A percentile compares a stretch with the other conserved stretches of the same genome.
phyloP scores from a whole-genome alignment of 2,888 invertebrate species.

The Leucoma salicis region DNA sequence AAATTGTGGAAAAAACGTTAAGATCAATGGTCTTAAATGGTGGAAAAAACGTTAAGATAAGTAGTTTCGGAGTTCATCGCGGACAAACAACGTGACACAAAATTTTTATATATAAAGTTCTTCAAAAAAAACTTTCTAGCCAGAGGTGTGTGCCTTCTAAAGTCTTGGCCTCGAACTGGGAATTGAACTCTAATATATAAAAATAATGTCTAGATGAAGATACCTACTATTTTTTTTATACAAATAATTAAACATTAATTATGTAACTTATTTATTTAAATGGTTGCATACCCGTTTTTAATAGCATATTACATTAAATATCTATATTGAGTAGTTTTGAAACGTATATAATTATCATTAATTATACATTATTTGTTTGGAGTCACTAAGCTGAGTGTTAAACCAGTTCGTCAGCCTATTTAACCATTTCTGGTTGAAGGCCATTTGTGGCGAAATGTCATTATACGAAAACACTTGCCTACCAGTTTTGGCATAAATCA shows the following conservation, averaged over 20 bases:
- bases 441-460: conserved; percentile 2
- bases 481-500: conserved; percentile 1
- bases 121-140: too few species aligned
- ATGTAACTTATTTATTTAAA: neutral
- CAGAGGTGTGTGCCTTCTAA: too few species aligned
- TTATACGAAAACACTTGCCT: conserved; percentile 3
- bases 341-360: neutral
- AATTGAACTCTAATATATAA: neutral
- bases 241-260: neutral
- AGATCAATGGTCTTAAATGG: too few species aligned
- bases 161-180: neutral
- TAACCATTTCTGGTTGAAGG: neutral
- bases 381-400: neutral
- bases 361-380: neutral
- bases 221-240: neutral
- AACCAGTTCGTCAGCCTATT: neutral
- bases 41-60: too few species aligned
- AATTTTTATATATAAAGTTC: too few species aligned
- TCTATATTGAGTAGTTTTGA: neutral
- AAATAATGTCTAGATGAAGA: neutral
- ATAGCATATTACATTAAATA: neutral
- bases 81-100: too few species aligned
- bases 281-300: neutral
- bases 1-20: too few species aligned
- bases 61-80: too few species aligned